phyloP scores from a whole-genome alignment of 2,113 vertebrate genomes.

The Corythornis vintsioides region DNA sequence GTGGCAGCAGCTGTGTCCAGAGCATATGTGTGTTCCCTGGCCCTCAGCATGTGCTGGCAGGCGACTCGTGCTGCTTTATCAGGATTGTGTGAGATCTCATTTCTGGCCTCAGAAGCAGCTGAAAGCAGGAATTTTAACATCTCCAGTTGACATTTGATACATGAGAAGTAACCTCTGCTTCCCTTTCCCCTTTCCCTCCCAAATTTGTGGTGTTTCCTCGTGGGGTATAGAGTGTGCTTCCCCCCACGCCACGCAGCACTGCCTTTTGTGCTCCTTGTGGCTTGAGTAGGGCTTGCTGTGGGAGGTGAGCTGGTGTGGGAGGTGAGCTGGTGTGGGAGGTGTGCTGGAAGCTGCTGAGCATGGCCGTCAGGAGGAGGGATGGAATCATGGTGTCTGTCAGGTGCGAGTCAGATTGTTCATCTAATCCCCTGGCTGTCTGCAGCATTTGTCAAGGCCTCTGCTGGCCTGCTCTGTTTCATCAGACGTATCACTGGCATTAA shows the following conservation, averaged over 20 bases:
- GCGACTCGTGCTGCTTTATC: neutral
- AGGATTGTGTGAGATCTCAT: neutral
- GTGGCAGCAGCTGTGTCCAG: neutral
- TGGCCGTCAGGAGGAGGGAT: neutral
- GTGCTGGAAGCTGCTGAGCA: neutral
- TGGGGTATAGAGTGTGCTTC: fast-evolving
- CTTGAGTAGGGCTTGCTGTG: neutral
- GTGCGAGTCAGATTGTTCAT: constrained; percentile 7
- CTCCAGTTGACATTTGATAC: neutral
- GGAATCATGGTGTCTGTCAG: neutral
- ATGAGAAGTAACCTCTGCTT: neutral
- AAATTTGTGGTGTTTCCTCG: fast-evolving
- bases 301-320: neutral
- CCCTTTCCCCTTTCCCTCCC: neutral
- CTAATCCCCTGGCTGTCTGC: constrained; percentile 23
- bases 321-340: neutral
- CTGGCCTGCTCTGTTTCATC: neutral
- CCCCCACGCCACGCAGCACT: fast-evolving
- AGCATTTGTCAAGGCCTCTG: neutral
- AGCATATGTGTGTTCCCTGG: neutral
- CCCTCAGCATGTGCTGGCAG: neutral
- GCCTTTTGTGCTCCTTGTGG: neutral
- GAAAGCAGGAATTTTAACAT: neutral
- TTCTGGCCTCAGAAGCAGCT: constrained; percentile 31
- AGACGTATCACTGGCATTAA: constrained; percentile 9